phyloP scores from a whole-genome alignment of 2,797 vertebrate genomes.

The Gymnoscopelus microlampas region DNA sequence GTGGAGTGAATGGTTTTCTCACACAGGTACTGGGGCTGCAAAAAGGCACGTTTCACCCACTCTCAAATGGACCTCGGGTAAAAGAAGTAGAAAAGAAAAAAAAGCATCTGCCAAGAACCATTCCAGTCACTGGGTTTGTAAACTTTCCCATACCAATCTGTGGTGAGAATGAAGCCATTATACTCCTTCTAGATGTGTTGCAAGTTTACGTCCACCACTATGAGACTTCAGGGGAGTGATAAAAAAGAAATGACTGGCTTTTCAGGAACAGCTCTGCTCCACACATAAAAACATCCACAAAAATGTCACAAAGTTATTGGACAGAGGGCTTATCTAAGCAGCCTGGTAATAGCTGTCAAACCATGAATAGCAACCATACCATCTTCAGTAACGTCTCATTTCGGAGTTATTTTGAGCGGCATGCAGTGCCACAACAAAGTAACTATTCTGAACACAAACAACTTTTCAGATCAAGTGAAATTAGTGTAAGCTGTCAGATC shows the following conservation, averaged over 20 bases:
- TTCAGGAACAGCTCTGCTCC: slow-evolving; percentile 50
- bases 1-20: slow-evolving; percentile 53
- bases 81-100: slow-evolving; percentile 29
- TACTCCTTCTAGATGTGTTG: slow-evolving; percentile 51
- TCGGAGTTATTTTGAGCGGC: slow-evolving; percentile 24
- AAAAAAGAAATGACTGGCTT: slow-evolving; percentile 55
- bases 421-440: slow-evolving; percentile 3
- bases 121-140: slow-evolving; percentile 48
- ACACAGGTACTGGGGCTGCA: slow-evolving; percentile 61
- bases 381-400: slow-evolving; percentile 24
- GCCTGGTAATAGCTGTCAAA: slow-evolving; percentile 50
- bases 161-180: slow-evolving; percentile 47
- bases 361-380: slow-evolving; percentile 37
- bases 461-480: slow-evolving; percentile 40
- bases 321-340: slow-evolving; percentile 30
- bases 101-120: slow-evolving; percentile 63
- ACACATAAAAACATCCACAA: slow-evolving; percentile 63
- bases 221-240: slow-evolving; percentile 51
- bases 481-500: slow-evolving; percentile 29
- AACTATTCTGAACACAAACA: slow-evolving; percentile 31
- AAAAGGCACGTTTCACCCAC: slow-evolving; percentile 39
- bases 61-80: slow-evolving; percentile 29
- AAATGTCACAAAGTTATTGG: slow-evolving; percentile 57
- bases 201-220: slow-evolving; percentile 55
- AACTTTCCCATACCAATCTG: slow-evolving; percentile 39